phyloP scores from a whole-genome alignment of 2,113 vertebrate genomes.

The Strix aluco region DNA sequence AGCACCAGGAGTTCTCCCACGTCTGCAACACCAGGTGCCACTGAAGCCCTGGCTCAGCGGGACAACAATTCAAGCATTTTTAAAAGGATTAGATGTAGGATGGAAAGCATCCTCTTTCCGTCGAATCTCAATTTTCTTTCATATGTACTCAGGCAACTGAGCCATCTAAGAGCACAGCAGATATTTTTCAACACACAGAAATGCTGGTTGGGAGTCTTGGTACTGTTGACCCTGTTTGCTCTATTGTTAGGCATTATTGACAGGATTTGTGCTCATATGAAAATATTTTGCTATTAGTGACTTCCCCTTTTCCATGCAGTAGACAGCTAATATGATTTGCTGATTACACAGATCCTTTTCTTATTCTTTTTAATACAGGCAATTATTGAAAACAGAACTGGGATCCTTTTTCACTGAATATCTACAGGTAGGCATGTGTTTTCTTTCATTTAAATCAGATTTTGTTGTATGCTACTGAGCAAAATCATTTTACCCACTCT shows the following conservation, averaged over 20 bases:
- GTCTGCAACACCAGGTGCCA: background rate
- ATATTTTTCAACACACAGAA: background rate
- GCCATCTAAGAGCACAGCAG: background rate
- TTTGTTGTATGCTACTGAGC: background rate
- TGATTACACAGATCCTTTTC: background rate
- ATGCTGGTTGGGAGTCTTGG: background rate
- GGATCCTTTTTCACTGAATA: slow-evolving; percentile 97
- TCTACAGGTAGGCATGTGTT: slow-evolving; percentile 81
- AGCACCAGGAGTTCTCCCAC: background rate
- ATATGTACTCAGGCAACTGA: background rate
- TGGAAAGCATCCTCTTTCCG: background rate
- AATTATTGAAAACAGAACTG: slow-evolving; percentile 94
- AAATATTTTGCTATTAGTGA: background rate
- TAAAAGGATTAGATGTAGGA: background rate
- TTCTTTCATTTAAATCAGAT: background rate
- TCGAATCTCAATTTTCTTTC: background rate
- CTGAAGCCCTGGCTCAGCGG: background rate
- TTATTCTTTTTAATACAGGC: slow-evolving; percentile 73
- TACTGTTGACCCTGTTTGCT: background rate
- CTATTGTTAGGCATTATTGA: background rate
- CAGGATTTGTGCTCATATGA: background rate
- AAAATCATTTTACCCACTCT: background rate
- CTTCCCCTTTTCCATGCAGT: background rate
- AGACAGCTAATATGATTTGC: background rate
- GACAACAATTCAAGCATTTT: background rate